Percentiles rank a stretch among this genome's conserved stretches.
Conservation (phyloP, 1,140 invertebrate species). For the Scaptomyza pallida region DNA sequence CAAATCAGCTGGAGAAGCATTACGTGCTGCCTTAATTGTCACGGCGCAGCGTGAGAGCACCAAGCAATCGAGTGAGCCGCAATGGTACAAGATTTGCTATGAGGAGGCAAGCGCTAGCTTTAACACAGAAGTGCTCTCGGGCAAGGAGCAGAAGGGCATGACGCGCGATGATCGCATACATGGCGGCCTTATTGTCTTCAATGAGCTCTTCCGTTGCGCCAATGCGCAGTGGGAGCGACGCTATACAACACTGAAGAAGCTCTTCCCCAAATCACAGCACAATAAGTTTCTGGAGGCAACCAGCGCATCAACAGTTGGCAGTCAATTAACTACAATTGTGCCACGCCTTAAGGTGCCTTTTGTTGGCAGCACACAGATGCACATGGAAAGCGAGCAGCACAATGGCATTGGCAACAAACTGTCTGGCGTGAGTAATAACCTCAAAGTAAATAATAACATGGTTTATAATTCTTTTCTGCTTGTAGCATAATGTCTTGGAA, state of each 20-base stretch:
- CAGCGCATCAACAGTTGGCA: conserved; percentile 36
- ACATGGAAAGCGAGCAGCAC: conserved; percentile 70
- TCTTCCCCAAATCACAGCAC: conserved; percentile 83
- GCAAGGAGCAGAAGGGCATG: conserved; percentile 89
- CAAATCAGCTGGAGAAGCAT: conserved; percentile 95
- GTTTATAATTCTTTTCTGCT: not conserved
- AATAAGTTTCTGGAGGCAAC: conserved; percentile 70
- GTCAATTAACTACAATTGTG: conserved; percentile 76
- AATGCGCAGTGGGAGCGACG: conserved; percentile 95
- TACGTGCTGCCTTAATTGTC: conserved; percentile 96
- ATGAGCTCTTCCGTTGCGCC: conserved; percentile 96
- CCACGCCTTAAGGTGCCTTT: conserved; percentile 84
- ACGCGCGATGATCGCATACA: conserved; percentile 96
- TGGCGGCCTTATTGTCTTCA: conserved; percentile 96
- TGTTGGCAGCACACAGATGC: conserved; percentile 69
- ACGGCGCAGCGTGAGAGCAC: conserved; percentile 96
- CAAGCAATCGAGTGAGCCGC: conserved; percentile 94
- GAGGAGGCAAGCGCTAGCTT: conserved; percentile 94
- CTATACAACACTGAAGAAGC: conserved; percentile 88
- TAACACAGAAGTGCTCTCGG: conserved; percentile 86
- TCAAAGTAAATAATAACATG: not conserved
- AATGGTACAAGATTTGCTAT: conserved; percentile 96
- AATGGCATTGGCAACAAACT: conserved; percentile 65
- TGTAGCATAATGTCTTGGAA: conserved; percentile 87
- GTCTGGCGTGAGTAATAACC: conserved; percentile 56